Conservation (phyloP, 2,797 vertebrate species). For the Ciconia nigra region DNA sequence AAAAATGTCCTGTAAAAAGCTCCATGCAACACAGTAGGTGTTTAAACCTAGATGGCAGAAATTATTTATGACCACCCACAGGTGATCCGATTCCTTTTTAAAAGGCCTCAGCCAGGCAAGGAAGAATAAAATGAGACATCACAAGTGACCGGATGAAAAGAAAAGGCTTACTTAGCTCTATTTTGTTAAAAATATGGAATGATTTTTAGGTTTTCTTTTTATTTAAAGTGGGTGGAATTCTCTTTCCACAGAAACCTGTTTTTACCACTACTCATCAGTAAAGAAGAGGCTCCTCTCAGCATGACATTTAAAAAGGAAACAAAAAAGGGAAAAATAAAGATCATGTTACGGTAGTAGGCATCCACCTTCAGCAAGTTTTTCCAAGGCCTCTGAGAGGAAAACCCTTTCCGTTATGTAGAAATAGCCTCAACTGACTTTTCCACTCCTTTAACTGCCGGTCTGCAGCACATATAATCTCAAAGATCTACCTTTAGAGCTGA, state of each 20-base stretch:
- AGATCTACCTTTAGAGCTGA: background rate
- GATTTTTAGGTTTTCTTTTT: constrained; percentile 4
- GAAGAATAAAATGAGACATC: background rate
- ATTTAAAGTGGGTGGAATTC: constrained; percentile 11
- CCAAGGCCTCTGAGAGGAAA: constrained; percentile 42
- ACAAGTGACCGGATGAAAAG: background rate
- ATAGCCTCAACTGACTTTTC: constrained; percentile 49
- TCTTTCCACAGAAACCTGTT: constrained; percentile 8
- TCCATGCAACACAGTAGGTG: background rate
- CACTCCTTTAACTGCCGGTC: background rate
- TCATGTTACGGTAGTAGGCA: background rate
- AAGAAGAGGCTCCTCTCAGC: background rate
- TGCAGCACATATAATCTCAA: background rate
- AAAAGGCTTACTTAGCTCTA: background rate
- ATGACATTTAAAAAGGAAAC: constrained; percentile 49
- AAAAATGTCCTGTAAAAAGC: background rate
- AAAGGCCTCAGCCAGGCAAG: background rate
- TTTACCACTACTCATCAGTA: background rate
- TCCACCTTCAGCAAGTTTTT: constrained; percentile 43
- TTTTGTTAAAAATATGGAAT: background rate
- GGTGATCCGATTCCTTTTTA: background rate
- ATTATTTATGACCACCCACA: background rate
- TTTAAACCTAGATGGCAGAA: background rate
- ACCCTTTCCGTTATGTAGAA: constrained; percentile 37
- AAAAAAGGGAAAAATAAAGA: constrained; percentile 40